Percentiles rank a stretch among this genome's conserved stretches.
These are phyloP conservation scores for Oscheius sp. DNA, from an alignment of 2,888 invertebrate genomes.

Conservation along the genomic window DNA sequence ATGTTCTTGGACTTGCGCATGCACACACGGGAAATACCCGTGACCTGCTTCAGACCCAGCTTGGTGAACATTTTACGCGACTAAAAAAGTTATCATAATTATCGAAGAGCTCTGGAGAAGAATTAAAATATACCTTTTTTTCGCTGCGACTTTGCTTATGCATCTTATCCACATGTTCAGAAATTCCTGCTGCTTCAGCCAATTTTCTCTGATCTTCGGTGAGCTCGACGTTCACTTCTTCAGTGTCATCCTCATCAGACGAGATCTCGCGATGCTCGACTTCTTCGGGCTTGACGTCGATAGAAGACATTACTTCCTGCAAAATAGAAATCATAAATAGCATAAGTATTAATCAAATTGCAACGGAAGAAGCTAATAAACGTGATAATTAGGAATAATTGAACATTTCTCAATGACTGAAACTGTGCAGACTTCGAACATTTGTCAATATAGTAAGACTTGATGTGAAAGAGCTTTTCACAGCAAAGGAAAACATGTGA, in stretches of 20 bases:
- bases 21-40: constrained; percentile 92
- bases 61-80: constrained; percentile 99
- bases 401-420: too few relatives aligned
- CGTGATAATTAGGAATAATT: too few relatives aligned
- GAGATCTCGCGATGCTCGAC: constrained; percentile 59
- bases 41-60: constrained; percentile 90
- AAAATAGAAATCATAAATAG: too few relatives aligned
- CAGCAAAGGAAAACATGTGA: too few relatives aligned
- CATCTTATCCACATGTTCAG: constrained; percentile 69
- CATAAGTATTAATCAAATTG: too few relatives aligned
- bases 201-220: constrained; percentile 68
- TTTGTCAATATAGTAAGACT: too few relatives aligned
- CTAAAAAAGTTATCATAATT: constrained; percentile 23
- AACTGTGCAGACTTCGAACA: too few relatives aligned
- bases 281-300: not conserved
- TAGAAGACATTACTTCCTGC: not conserved
- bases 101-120: not conserved
- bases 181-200: constrained; percentile 70
- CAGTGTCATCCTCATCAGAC: constrained; percentile 55
- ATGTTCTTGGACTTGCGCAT: constrained; percentile 99
- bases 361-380: too few relatives aligned
- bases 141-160: constrained; percentile 96
- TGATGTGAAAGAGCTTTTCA: too few relatives aligned
- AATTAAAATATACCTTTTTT: constrained; percentile 81
- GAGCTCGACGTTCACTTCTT: constrained; percentile 49